A percentile compares a stretch with the other conserved stretches of the same genome.
These are phyloP conservation scores for Astreopora myriophthalma DNA, from an alignment of 64 coral and sea anemone species.

Conservation along the genomic window DNA sequence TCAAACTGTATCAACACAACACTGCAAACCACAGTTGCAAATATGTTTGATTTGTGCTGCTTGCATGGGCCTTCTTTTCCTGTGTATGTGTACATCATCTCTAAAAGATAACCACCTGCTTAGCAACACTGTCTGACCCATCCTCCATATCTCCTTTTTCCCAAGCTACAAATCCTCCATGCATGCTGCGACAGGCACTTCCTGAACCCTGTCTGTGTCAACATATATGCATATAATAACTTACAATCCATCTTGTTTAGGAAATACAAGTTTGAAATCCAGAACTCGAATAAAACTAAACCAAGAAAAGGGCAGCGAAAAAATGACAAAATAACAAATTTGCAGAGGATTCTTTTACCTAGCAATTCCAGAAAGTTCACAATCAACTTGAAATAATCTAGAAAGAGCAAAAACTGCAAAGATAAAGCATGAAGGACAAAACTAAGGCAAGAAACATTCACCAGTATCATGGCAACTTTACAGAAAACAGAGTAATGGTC, in stretches of 20 bases:
- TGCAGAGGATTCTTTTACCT: constrained; percentile 60
- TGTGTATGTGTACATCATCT: background rate
- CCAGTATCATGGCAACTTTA: too few species aligned
- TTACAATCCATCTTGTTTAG: too few species aligned
- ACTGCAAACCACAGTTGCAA: background rate
- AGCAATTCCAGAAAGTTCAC: constrained; percentile 87
- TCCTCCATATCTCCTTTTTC: constrained; percentile 72
- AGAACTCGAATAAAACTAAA: background rate
- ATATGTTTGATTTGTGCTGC: too few species aligned
- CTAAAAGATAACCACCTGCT: constrained; percentile 56
- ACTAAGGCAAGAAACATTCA: background rate
- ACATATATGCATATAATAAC: background rate
- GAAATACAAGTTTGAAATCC: background rate
- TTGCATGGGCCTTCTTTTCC: too few species aligned
- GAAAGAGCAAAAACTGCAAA: constrained; percentile 83
- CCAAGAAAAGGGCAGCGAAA: background rate
- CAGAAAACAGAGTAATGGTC: too few species aligned
- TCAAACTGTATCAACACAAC: too few species aligned
- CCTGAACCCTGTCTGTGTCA: constrained; percentile 83
- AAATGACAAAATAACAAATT: too few species aligned
- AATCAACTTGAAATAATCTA: constrained; percentile 71
- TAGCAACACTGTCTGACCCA: constrained; percentile 86
- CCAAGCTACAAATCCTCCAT: constrained; percentile 95
- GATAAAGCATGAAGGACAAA: background rate
- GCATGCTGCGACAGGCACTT: constrained; percentile 96